Conservation (phyloP, 2,888 invertebrate genomes). For the Temnothorax rugatulus region DNA sequence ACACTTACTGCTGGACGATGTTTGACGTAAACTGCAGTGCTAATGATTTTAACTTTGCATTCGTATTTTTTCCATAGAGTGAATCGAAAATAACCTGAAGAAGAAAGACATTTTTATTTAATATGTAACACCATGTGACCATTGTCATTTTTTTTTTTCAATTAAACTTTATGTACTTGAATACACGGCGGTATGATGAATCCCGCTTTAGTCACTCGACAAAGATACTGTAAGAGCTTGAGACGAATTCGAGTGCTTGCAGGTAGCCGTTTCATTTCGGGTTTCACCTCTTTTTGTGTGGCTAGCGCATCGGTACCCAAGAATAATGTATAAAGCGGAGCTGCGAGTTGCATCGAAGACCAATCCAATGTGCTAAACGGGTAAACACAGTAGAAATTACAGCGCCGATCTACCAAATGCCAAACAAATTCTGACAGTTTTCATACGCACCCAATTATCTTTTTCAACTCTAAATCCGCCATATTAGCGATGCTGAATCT, state of each 20-base stretch:
- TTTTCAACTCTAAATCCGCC: constrained; percentile 94
- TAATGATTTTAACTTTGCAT: constrained; percentile 93
- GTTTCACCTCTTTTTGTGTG: constrained; percentile 87
- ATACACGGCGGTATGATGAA: constrained; percentile 93
- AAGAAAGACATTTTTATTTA: constrained; percentile 65
- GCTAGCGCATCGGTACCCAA: constrained; percentile 89
- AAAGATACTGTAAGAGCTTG: constrained; percentile 94
- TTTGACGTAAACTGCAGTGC: constrained; percentile 94
- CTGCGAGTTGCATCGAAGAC: constrained; percentile 90
- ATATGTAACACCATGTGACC: background rate
- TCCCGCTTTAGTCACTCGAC: constrained; percentile 91
- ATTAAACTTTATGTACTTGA: constrained; percentile 88
- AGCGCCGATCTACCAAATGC: constrained; percentile 13
- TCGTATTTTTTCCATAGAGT: constrained; percentile 94
- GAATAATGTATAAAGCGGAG: constrained; percentile 93
- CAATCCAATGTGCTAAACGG: constrained; percentile 91
- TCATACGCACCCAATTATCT: constrained; percentile 89
- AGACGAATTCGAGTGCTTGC: constrained; percentile 94
- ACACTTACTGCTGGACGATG: constrained; percentile 92
- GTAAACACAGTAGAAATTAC: constrained; percentile 62
- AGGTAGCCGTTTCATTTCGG: constrained; percentile 91
- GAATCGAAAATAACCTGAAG: constrained; percentile 94
- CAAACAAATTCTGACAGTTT: background rate
- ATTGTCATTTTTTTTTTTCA: constrained; percentile 16
- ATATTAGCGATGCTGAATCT: constrained; percentile 95